Evolutionary conservation across 1,140 invertebrate species (phyloP).

Genomic region (Lerema accius): DNA sequence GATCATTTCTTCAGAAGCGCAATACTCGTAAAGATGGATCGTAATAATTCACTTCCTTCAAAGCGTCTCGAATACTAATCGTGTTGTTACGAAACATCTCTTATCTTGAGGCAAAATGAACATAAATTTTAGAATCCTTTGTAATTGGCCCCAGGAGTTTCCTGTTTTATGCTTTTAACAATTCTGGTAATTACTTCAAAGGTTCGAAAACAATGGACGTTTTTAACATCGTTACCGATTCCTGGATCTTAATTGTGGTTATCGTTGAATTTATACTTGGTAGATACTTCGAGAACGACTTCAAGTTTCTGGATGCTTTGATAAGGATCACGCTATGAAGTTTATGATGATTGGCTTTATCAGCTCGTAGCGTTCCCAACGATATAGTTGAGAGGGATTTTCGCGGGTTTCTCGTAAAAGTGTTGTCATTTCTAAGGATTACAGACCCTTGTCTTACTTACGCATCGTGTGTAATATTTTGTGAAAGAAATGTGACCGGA

Average conservation of each 20-base stretch:
- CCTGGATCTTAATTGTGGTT: neutral
- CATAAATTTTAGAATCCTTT: slow-evolving; percentile 1
- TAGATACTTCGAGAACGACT: no score
- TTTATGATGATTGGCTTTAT: neutral
- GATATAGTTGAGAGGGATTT: neutral
- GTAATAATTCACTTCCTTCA: slow-evolving; percentile 37
- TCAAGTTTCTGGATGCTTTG: neutral
- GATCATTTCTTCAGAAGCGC: slow-evolving; percentile 1
- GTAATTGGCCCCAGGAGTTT: slow-evolving; percentile 1
- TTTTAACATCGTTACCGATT: neutral
- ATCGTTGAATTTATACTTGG: neutral
- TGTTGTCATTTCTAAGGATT: neutral
- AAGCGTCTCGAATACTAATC: slow-evolving; percentile 9
- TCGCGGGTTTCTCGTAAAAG: neutral
- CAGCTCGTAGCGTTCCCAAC: neutral
- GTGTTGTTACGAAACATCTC: neutral
- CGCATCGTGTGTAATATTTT: neutral
- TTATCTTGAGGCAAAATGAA: neutral
- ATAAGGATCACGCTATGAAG: neutral
- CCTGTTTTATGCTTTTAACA: neutral
- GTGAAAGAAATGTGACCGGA: neutral
- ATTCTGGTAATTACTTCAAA: neutral
- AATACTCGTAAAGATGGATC: slow-evolving; percentile 33
- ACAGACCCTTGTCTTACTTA: neutral
- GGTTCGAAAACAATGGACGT: neutral